Evolutionary conservation across 2,113 vertebrate species (phyloP).

Genomic region (Percina caprodes): DNA sequence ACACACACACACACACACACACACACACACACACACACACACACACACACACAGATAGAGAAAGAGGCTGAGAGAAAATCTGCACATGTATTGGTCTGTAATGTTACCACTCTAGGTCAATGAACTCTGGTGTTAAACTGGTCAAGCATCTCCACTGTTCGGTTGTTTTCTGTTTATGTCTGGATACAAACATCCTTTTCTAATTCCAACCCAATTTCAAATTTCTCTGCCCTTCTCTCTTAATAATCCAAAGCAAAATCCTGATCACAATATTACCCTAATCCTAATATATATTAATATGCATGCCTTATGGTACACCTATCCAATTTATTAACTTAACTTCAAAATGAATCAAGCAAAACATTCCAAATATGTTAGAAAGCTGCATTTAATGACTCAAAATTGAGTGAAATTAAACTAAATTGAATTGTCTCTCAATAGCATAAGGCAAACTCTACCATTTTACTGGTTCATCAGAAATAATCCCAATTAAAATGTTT

Average conservation of each 20-base stretch:
- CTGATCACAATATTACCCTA: background rate
- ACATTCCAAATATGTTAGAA: background rate
- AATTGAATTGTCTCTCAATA: background rate
- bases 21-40: too few species aligned
- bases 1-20: too few species aligned
- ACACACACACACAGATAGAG: background rate
- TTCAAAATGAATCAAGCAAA: background rate
- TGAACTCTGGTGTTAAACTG: conserved; percentile 59
- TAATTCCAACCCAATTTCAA: background rate
- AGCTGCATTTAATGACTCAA: background rate
- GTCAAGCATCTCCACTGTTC: conserved; percentile 48
- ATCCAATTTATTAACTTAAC: background rate
- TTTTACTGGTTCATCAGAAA: background rate
- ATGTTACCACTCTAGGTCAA: conserved; percentile 61
- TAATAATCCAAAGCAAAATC: background rate
- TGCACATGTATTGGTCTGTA: conserved; percentile 56
- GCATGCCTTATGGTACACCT: background rate
- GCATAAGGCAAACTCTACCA: background rate
- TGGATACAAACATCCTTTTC: conserved; percentile 18
- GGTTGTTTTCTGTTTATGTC: conserved; percentile 57
- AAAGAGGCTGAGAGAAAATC: conserved; percentile 41
- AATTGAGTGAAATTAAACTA: background rate
- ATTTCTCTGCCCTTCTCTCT: conserved; percentile 1
- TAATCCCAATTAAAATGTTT: background rate
- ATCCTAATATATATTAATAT: background rate